Base-by-base conservation (phyloP, 2,888 invertebrate genomes). In the Rhopalosiphum nymphaeae region DNA sequence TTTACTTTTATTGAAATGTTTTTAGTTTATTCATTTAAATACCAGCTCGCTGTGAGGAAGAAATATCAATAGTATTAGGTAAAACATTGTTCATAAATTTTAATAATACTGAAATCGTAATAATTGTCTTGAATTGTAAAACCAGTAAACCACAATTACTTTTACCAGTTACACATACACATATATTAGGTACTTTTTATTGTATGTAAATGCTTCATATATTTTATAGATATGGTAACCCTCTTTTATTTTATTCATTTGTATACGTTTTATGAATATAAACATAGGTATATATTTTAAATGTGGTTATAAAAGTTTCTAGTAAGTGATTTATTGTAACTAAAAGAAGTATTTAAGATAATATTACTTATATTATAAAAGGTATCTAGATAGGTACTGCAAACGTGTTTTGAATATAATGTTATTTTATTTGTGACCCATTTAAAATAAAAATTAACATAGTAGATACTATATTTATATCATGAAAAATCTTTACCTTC, bases 401-500 rank as follows among this genome's bases (percentile, higher is more conserved):
- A 78, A 92, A 88, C 92, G 88, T 67, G 92, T 88, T 53, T 67
- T 16, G 88, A 92, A 53, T 92, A 42, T 57, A 67, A 87, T 78
- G 42, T 88, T 78, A 78, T 78, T 92, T 92, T 53, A 42, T 88
- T 49, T 87, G 36, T 92, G 88, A 88, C 67, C 92, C 13, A 88
- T 92, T 92, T 92, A 92, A 67, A 42, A 67, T 88, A 10, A 53
- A 88, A 92, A 92, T 92, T 92, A 67, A 53, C 92, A 92, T 92
- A 89, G 49, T 78, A 36, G n/a, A 36, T 78, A 78, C 88, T 53
- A 91, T 53, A 91, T n/a, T 92, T 67, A 87, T 92, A 92, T 86
- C 53, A 91, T 89, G 26, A 89, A 21, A 84, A 84, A 84, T 21
- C 16, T 36, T 67, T 42, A 42, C 26, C 0, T 61, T 11, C 29